phyloP scores from a whole-genome alignment of 2,113 vertebrate species.

The Orcinus orca region DNA sequence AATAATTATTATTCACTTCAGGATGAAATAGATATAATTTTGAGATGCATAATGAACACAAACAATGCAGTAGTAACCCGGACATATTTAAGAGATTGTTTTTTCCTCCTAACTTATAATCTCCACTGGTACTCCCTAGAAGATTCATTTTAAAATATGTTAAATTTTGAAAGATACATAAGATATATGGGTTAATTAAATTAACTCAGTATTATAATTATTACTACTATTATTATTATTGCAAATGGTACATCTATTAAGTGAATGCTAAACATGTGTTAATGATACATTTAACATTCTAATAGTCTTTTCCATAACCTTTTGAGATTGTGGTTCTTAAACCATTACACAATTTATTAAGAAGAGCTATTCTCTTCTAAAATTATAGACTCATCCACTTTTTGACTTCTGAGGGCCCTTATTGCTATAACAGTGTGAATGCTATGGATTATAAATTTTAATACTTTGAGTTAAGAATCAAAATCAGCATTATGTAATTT shows the following conservation, averaged over 20 bases:
- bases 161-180: slow-evolving; percentile 25
- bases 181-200: background rate
- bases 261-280: background rate
- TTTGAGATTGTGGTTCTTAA: background rate
- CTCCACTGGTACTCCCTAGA: background rate
- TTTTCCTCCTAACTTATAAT: background rate
- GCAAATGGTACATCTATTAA: background rate
- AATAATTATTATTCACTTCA: slow-evolving; percentile 15
- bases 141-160: background rate
- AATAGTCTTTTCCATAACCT: background rate
- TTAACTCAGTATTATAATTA: background rate
- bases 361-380: background rate
- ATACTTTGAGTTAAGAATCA: background rate
- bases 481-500: background rate
- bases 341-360: background rate
- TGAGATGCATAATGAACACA: background rate
- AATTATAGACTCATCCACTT: background rate
- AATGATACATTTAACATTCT: slow-evolving; percentile 43
- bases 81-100: background rate
- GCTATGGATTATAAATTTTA: background rate
- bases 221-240: background rate
- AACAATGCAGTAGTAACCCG: background rate
- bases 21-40: slow-evolving; percentile 42
- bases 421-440: background rate
- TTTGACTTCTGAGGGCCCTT: background rate